These are phyloP conservation scores for Ptychoptera albimana DNA, from an alignment of 2,888 invertebrate genomes.

Conservation along the genomic window DNA sequence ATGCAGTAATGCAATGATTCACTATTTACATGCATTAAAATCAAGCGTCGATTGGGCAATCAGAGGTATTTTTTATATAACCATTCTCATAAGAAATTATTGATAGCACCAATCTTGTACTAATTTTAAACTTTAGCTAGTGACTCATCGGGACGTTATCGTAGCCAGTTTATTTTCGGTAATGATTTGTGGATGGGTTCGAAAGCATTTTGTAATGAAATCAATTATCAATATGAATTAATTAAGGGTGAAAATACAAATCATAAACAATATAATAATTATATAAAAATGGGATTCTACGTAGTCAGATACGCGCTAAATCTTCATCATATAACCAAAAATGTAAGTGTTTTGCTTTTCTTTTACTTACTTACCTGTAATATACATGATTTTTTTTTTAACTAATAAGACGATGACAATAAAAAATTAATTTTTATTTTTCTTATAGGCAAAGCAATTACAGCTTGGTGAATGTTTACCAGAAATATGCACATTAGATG, in stretches of 20 bases:
- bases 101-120: no score
- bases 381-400: no score
- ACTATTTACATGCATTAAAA: conserved; percentile 39
- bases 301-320: conserved; percentile 10
- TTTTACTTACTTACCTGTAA: no score
- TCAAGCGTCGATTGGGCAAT: conserved; percentile 58
- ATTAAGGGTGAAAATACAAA: no score
- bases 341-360: background rate
- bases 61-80: conserved; percentile 37
- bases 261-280: conserved; percentile 11
- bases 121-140: conserved; percentile 36
- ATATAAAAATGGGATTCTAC: conserved; percentile 25
- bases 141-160: conserved; percentile 67
- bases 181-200: conserved; percentile 74
- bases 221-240: conserved; percentile 15
- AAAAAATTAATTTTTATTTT: no score
- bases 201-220: conserved; percentile 48
- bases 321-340: background rate
- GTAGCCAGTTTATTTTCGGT: conserved; percentile 58
- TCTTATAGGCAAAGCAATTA: conserved; percentile 48
- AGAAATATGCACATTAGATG: conserved; percentile 41
- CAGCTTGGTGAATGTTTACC: conserved; percentile 64
- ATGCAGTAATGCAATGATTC: conserved; percentile 38
- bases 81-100: no score
- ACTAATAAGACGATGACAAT: no score